Conservation (phyloP, 1,140 invertebrate genomes). For the Choristoneura fumiferana region DNA sequence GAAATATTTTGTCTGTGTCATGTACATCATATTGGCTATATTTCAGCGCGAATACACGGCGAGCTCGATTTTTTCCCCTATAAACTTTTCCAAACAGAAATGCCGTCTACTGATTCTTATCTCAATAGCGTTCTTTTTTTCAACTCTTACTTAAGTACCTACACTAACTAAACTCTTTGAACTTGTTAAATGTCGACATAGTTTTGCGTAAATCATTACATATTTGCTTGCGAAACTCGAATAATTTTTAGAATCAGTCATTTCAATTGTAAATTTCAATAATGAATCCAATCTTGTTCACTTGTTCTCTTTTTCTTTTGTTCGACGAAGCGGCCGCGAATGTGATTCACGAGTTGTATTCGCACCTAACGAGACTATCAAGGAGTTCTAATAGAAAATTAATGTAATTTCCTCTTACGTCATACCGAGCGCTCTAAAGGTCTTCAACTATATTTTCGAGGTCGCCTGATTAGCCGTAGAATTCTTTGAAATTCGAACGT, state of each 20-base stretch:
- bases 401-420: constrained; percentile 14
- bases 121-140: constrained; percentile 5
- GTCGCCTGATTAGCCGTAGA: not conserved
- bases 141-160: not conserved
- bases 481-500: constrained; percentile 26
- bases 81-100: constrained; percentile 9
- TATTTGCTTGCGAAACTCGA: constrained; percentile 5
- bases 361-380: constrained; percentile 11
- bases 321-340: not conserved
- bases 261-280: constrained; percentile 6
- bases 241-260: constrained; percentile 1
- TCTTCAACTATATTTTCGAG: constrained; percentile 11
- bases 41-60: not conserved
- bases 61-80: not conserved
- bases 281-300: not conserved
- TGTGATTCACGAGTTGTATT: constrained; percentile 6
- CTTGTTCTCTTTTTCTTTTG: constrained; percentile 14
- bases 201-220: constrained; percentile 16
- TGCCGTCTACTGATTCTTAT: constrained; percentile 14
- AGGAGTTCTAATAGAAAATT: constrained; percentile 16
- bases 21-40: not conserved
- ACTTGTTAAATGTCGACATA: constrained; percentile 10
- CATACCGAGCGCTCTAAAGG: not conserved
- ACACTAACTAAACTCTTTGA: constrained; percentile 1
- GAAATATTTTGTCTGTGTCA: constrained; percentile 3